A percentile compares a stretch with the other conserved stretches of the same genome.
Evolutionary conservation across 1,140 invertebrate species (phyloP).

Genomic region (Melitaea cinxia): DNA sequence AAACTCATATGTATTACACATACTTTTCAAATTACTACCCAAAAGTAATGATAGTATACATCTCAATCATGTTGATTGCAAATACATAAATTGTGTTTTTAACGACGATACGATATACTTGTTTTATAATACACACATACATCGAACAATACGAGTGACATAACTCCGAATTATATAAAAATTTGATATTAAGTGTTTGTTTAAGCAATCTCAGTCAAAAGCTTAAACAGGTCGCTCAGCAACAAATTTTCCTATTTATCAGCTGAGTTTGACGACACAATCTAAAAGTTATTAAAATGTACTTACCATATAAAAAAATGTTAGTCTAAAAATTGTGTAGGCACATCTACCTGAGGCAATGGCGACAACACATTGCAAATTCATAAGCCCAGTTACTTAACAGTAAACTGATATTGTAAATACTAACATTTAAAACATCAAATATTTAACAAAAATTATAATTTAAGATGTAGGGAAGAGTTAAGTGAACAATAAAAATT

Average conservation of each 20-base stretch:
- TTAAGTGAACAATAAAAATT: no score
- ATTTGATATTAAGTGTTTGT: neutral
- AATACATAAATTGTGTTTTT: no score
- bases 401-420: neutral
- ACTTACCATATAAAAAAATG: neutral
- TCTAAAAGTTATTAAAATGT: neutral
- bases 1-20: no score
- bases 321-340: conserved; percentile 3
- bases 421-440: neutral
- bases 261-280: neutral
- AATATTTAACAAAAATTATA: neutral
- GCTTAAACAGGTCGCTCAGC: neutral
- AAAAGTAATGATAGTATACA: no score
- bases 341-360: neutral
- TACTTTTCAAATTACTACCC: no score
- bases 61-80: no score
- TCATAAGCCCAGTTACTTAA: neutral
- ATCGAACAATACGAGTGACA: neutral
- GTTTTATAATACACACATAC: neutral
- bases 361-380: neutral
- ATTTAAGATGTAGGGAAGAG: no score
- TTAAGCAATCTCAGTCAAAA: neutral
- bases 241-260: neutral
- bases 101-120: no score
- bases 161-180: no score